These are phyloP conservation scores for Pecten maximus DNA, from an alignment of 2,888 invertebrate genomes.

Conservation along the genomic window DNA sequence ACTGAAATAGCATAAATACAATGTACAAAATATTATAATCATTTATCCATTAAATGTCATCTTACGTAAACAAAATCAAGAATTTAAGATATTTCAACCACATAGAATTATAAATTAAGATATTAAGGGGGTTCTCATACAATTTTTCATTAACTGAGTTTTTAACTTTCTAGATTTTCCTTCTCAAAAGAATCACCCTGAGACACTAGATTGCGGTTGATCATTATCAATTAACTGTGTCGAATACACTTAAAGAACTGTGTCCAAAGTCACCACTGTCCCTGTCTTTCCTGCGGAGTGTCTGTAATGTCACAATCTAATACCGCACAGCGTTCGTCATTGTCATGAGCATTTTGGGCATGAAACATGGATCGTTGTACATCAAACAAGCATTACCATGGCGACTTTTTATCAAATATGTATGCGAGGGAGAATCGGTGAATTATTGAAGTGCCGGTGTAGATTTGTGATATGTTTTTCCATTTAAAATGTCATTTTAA, in stretches of 20 bases:
- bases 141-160: background rate
- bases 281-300: background rate
- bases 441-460: background rate
- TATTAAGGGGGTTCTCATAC: background rate
- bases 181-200: background rate
- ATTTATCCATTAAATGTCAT: too few relatives aligned
- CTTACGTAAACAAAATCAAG: background rate
- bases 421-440: background rate
- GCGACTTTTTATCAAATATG: background rate
- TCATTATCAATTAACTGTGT: too few relatives aligned
- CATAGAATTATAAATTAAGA: background rate
- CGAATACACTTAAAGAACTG: background rate
- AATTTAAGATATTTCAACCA: background rate
- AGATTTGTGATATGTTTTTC: background rate
- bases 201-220: background rate
- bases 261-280: background rate
- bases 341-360: constrained; percentile 28
- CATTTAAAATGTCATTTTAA: background rate
- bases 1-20: too few relatives aligned
- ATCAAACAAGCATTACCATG: background rate
- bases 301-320: background rate
- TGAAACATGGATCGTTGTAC: constrained; percentile 15
- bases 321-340: background rate
- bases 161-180: background rate
- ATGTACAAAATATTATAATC: too few relatives aligned